A percentile compares a stretch with the other conserved stretches of the same genome.
Evolutionary conservation across 53 echinoderm and acorn worm genomes (phyloP).

Genomic region (Hippasteria phrygiana): DNA sequence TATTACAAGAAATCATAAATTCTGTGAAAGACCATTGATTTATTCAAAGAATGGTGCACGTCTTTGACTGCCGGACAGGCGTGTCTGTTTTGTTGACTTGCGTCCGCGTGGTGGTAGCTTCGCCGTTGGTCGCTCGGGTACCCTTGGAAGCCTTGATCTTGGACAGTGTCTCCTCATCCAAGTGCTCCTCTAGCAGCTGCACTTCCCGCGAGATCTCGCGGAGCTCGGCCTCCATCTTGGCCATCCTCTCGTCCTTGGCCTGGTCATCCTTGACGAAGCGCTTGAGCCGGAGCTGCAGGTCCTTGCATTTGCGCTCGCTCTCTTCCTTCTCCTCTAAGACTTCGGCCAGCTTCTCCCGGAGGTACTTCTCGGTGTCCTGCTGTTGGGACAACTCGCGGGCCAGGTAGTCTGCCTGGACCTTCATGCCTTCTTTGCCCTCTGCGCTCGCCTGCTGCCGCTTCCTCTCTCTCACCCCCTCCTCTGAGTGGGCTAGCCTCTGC

Average conservation of each 20-base stretch:
- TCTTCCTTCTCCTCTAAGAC: constrained; percentile 90
- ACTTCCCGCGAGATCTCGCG: constrained; percentile 82
- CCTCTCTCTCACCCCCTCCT: constrained; percentile 64
- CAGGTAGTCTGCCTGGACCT: constrained; percentile 87
- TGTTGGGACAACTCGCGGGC: constrained; percentile 84
- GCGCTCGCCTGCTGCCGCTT: constrained; percentile 47
- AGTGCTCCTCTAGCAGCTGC: constrained; percentile 78
- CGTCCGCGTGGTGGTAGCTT: constrained; percentile 35
- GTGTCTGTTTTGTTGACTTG: constrained; percentile 25
- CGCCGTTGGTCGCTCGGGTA: constrained; percentile 22
- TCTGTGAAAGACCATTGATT: background rate
- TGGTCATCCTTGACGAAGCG: constrained; percentile 94
- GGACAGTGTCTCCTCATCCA: constrained; percentile 79
- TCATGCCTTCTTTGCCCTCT: constrained; percentile 75
- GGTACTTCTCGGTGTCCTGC: constrained; percentile 88
- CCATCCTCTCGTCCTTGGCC: constrained; percentile 88
- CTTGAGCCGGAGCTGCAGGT: constrained; percentile 91
- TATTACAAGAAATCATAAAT: background rate
- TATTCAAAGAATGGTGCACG: constrained; percentile 79
- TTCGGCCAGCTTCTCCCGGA: constrained; percentile 90
- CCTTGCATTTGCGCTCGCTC: constrained; percentile 85
- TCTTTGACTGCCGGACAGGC: constrained; percentile 72
- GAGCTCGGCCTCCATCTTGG: constrained; percentile 83
- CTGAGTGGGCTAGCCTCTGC: constrained; percentile 61
- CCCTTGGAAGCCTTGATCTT: constrained; percentile 57